Evolutionary conservation across 2,797 vertebrate species (phyloP).

Genomic region (Phoxinus dragarum): DNA sequence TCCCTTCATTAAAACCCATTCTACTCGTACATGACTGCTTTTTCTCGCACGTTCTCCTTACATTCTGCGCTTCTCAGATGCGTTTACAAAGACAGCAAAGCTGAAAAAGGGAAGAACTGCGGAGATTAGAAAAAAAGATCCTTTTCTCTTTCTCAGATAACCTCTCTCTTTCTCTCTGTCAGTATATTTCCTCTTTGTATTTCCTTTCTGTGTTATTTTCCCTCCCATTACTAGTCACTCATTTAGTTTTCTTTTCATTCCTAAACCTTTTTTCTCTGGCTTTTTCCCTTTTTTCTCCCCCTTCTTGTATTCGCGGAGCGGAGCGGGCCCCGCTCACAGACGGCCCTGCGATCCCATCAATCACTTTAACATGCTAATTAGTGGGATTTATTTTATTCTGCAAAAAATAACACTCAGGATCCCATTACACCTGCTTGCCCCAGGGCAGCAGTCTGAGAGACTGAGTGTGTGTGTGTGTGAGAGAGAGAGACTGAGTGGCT

Average conservation of each 20-base stretch:
- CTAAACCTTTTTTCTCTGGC: slow-evolving; percentile 45
- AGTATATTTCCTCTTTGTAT: slow-evolving; percentile 80
- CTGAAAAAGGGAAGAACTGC: slow-evolving; percentile 27
- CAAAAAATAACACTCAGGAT: slow-evolving; percentile 88
- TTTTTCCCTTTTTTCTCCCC: slow-evolving; percentile 41
- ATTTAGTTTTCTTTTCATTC: slow-evolving; percentile 69
- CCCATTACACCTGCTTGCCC: slow-evolving; percentile 75
- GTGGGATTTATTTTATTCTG: slow-evolving; percentile 92
- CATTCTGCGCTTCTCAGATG: slow-evolving; percentile 14
- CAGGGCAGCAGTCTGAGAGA: slow-evolving; percentile 47
- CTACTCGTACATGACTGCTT: no score
- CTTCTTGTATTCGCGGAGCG: slow-evolving; percentile 37
- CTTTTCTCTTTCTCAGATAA: slow-evolving; percentile 46
- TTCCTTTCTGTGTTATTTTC: slow-evolving; percentile 71
- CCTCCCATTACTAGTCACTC: slow-evolving; percentile 57
- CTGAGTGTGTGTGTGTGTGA: slow-evolving; percentile 48
- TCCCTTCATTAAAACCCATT: slow-evolving; percentile 39
- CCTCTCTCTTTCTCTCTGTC: slow-evolving; percentile 58
- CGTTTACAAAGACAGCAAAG: slow-evolving; percentile 33
- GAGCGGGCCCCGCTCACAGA: slow-evolving; percentile 63
- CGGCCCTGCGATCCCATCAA: slow-evolving; percentile 82
- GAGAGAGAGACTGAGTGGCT: slow-evolving; percentile 36
- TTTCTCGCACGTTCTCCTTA: neutral
- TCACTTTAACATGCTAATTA: slow-evolving; percentile 99
- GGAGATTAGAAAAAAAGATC: slow-evolving; percentile 37